These are phyloP conservation scores for Strix aluco DNA, from an alignment of 2,113 vertebrate genomes.

Conservation along the genomic window DNA sequence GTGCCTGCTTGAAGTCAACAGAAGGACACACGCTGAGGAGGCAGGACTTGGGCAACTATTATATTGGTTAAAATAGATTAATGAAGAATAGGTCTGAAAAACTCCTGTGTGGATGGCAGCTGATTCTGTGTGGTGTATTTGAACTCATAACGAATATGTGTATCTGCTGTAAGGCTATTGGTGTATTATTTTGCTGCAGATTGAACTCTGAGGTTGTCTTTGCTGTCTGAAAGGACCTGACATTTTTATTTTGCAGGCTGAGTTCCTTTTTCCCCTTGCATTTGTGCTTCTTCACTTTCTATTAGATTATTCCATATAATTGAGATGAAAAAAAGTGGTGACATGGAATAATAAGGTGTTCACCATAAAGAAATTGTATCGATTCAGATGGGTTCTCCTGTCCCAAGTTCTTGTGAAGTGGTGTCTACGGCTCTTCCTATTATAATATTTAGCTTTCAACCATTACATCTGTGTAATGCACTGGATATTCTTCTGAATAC, in stretches of 20 bases:
- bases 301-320: not conserved
- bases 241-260: not conserved
- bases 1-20: too few relatives aligned
- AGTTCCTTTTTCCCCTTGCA: too few relatives aligned
- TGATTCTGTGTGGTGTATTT: rapidly evolving
- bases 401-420: not conserved
- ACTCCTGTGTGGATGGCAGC: not conserved
- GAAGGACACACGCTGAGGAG: not conserved
- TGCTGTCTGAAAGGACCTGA: not conserved
- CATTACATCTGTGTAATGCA: too few relatives aligned
- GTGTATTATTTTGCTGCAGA: not conserved
- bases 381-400: not conserved
- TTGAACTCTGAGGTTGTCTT: not conserved
- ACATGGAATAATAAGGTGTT: not conserved
- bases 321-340: not conserved
- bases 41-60: rapidly evolving
- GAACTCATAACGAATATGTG: not conserved
- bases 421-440: not conserved
- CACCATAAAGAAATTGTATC: not conserved
- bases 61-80: not conserved
- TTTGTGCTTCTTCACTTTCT: not conserved
- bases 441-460: not conserved
- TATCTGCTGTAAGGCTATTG: not conserved
- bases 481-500: not conserved
- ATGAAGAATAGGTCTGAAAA: not conserved